Percentiles rank a stretch among this genome's conserved stretches.
These are phyloP conservation scores for Tribolium freemani DNA, from an alignment of 2,888 invertebrate genomes.

Conservation along the genomic window DNA sequence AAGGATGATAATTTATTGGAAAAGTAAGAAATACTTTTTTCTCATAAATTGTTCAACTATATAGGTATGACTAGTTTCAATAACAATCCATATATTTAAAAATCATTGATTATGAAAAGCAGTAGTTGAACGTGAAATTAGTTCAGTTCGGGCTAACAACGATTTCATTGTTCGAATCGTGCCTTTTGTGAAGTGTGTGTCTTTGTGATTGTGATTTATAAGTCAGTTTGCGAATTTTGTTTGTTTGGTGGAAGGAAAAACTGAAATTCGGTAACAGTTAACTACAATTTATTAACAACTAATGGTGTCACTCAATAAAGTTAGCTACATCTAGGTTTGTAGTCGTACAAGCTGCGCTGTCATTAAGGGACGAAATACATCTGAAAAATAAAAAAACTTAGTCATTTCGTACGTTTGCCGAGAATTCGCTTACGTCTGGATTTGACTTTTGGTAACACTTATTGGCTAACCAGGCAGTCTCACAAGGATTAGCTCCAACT, in stretches of 20 bases:
- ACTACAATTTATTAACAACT: not conserved
- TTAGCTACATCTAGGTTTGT: not conserved
- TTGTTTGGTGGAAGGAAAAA: not conserved
- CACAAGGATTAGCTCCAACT: slow-evolving; percentile 54
- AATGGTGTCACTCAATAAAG: slow-evolving; percentile 11
- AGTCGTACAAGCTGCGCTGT: not conserved
- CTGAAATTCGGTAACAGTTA: not conserved
- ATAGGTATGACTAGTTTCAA: too few relatives aligned
- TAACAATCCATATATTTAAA: too few relatives aligned
- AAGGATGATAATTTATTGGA: too few relatives aligned
- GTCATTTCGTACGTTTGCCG: not conserved
- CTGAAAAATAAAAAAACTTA: slow-evolving; percentile 5
- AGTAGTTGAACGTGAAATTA: not conserved
- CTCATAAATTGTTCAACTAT: too few relatives aligned
- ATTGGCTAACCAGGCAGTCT: slow-evolving; percentile 53
- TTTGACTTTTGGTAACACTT: slow-evolving; percentile 49
- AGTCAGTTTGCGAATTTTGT: not conserved
- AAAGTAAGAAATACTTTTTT: too few relatives aligned
- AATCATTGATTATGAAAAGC: not conserved
- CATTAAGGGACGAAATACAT: slow-evolving; percentile 5
- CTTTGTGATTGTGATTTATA: not conserved
- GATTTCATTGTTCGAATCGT: slow-evolving; percentile 2
- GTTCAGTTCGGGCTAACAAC: slow-evolving; percentile 11
- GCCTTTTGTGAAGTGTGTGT: not conserved
- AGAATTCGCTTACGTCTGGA: slow-evolving; percentile 45